phyloP scores from a whole-genome alignment of 2,797 vertebrate species.

The Chiroxiphia lanceolata region DNA sequence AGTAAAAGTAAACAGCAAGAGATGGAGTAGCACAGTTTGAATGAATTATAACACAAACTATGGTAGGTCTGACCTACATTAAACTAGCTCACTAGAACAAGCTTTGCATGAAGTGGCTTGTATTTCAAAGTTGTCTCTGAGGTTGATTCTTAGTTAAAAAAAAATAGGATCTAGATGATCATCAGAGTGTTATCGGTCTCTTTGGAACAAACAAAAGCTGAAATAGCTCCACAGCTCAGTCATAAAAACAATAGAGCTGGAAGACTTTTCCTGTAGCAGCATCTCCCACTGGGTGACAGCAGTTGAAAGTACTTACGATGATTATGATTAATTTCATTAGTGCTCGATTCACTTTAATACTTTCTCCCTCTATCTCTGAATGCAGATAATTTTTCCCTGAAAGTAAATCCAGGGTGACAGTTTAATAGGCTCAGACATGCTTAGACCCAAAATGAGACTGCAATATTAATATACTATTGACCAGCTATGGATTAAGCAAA shows the following conservation, averaged over 20 bases:
- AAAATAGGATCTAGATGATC: neutral
- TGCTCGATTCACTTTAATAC: constrained; percentile 65
- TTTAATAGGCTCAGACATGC: constrained; percentile 84
- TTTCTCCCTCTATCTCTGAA: constrained; percentile 74
- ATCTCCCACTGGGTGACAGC: constrained; percentile 71
- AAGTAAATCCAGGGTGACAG: constrained; percentile 85
- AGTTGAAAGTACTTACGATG: constrained; percentile 66
- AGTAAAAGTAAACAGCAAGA: constrained; percentile 37
- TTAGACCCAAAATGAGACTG: constrained; percentile 75
- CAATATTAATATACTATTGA: constrained; percentile 86
- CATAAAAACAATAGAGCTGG: constrained; percentile 26
- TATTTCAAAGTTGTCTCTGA: constrained; percentile 33
- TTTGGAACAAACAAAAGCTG: neutral
- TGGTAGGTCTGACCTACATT: constrained; percentile 27
- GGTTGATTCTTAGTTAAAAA: neutral
- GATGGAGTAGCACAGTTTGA: constrained; percentile 6
- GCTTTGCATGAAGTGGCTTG: neutral
- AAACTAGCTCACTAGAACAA: neutral
- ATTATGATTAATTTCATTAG: constrained; percentile 80
- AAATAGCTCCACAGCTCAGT: neutral
- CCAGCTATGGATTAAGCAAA: constrained; percentile 78
- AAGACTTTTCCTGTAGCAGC: constrained; percentile 53
- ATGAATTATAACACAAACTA: constrained; percentile 23
- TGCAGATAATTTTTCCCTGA: constrained; percentile 80
- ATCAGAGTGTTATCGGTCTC: neutral